Evolutionary conservation across 2,888 invertebrate species (phyloP).

Genomic region (Agrilus mali): DNA sequence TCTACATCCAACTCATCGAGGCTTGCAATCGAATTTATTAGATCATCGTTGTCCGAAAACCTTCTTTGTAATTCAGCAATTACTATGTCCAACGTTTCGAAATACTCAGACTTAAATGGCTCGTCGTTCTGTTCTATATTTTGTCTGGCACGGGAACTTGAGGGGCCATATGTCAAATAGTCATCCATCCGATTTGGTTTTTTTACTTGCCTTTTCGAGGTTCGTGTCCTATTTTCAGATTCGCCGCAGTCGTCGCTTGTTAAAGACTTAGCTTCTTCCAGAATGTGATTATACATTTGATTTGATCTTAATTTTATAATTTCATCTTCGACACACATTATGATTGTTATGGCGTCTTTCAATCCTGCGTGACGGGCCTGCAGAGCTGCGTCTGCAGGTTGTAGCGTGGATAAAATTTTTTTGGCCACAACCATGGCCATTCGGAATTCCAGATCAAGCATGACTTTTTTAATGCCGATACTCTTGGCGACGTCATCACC

Average conservation of each 20-base stretch:
- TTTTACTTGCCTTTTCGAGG: conserved; percentile 9
- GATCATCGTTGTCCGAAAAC: conserved; percentile 9
- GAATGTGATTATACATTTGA: conserved; percentile 8
- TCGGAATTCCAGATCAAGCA: no score
- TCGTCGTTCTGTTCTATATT: conserved; percentile 7
- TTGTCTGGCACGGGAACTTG: conserved; percentile 4
- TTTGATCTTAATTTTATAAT: conserved; percentile 8
- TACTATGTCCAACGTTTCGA: conserved; percentile 10
- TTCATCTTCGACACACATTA: conserved; percentile 9
- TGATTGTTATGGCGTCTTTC: conserved; percentile 10
- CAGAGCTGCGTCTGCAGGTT: conserved; percentile 10
- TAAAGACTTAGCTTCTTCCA: conserved; percentile 9
- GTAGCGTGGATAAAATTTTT: conserved; percentile 7
- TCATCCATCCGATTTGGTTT: conserved; percentile 4
- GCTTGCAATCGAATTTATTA: conserved; percentile 8
- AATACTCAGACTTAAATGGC: conserved; percentile 11
- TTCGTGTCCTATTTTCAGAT: conserved; percentile 3
- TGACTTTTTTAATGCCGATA: conserved; percentile 8
- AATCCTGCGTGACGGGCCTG: conserved; percentile 10
- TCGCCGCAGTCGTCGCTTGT: conserved; percentile 1
- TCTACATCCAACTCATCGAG: conserved; percentile 10
- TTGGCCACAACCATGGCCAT: no score
- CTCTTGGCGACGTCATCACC: conserved; percentile 11
- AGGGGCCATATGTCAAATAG: conserved; percentile 7
- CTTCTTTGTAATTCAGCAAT: conserved; percentile 8